A percentile compares a stretch with the other conserved stretches of the same genome.
Evolutionary conservation across 2,113 vertebrate species (phyloP).

Genomic region (Tetrao urogallus): DNA sequence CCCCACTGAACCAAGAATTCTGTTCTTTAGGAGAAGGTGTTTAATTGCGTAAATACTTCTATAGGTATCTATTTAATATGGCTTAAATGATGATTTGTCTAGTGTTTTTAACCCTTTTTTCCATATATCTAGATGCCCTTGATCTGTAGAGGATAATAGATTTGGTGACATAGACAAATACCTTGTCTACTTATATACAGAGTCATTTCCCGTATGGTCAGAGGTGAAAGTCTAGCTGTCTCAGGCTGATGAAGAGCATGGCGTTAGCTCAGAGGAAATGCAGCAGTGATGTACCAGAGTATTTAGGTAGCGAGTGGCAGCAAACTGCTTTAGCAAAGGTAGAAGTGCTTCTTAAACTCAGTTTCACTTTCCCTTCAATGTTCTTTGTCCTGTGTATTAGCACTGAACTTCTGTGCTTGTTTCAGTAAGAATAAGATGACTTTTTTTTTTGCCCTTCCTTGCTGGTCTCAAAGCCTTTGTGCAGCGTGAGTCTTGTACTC

Average conservation of each 20-base stretch:
- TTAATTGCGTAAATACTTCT: background rate
- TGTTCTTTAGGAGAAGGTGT: background rate
- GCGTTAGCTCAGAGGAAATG: background rate
- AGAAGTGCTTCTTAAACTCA: background rate
- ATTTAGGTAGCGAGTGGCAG: background rate
- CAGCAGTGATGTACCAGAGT: background rate
- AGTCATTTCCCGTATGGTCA: background rate
- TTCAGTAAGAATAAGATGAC: background rate
- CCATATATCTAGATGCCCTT: background rate
- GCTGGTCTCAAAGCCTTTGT: background rate
- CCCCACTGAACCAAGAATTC: background rate
- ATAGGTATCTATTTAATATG: background rate
- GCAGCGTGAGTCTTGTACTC: background rate
- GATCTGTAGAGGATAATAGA: background rate
- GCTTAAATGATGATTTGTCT: background rate
- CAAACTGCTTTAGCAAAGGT: background rate
- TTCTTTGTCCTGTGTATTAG: background rate
- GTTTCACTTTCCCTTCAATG: background rate
- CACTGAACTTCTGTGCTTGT: background rate
- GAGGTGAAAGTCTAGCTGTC: background rate
- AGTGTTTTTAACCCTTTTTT: background rate
- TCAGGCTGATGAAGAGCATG: background rate
- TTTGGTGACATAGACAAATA: background rate
- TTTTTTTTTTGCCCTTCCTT: background rate
- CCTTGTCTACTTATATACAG: background rate